Evolutionary conservation across 2,797 vertebrate species (phyloP), one percentile per base, ranked within the genome.

Genomic region (Labroides dimidiatus): DNA sequence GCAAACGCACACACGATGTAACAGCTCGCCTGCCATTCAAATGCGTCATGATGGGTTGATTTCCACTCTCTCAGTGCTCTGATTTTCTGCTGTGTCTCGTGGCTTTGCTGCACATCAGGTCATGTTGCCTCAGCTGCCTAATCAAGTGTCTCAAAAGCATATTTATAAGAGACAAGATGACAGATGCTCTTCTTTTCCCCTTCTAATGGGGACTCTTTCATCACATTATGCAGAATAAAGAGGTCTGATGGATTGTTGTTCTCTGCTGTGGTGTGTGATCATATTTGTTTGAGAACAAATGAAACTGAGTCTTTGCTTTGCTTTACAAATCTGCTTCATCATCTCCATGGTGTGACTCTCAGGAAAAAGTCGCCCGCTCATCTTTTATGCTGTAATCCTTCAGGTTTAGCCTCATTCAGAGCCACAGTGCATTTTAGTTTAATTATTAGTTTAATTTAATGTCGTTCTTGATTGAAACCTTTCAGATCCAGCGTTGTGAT

Each of bases 1-100:
- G 60, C 12, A 59, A 62, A 36, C 64, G 37, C 41, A 36, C 48
- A 73, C 69, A 74, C 45, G 65, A 75, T 68, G 68, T 68, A 55
- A 43, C 61, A 48, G 64, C 55, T 61, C 14, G 6, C 21, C 76
- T 81, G 80, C 57, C 78, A 69, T 61, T 87, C 73, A 84, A 64
- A 56, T 7, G 44, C n/a, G 53, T 47, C 61, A 68, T 54, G 52
- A 68, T 60, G 65, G 43, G 49, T 9, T 39, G 58, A 56, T 58
- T 55, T 57, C 70, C 52, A 39, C 53, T 57, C 60, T 48, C 37
- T 17, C 8, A 11, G 13, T 21, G 2, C 30, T 71, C 45, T 61
- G 61, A 61, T 80, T 67, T 47, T 57, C 55, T 50, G 69, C 19
- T 17, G 20, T 20, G 33, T 39, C 57, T 63, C 47, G 4, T 24